Evolutionary conservation across 2,113 vertebrate genomes (phyloP).

Genomic region (Microcebus jonahi): DNA sequence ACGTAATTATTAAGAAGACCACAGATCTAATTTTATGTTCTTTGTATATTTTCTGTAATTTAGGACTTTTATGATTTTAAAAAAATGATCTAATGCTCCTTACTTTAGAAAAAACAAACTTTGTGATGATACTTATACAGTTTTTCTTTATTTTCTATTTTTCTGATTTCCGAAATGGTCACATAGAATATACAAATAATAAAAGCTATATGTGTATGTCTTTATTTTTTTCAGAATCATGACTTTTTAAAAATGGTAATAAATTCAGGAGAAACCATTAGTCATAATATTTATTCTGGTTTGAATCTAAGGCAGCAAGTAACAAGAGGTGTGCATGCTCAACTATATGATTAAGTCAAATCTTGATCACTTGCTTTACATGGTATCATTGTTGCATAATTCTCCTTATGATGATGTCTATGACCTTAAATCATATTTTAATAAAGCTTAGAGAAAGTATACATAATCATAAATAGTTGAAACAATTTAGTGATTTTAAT

Average conservation of each 20-base stretch:
- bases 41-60: background rate
- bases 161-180: background rate
- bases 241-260: background rate
- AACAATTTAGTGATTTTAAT: constrained; percentile 42
- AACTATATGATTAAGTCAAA: background rate
- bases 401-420: background rate
- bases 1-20: background rate
- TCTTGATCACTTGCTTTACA: background rate
- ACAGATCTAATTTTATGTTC: background rate
- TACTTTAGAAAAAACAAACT: background rate
- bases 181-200: background rate
- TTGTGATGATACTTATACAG: background rate
- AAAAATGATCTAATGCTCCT: background rate
- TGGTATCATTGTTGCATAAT: background rate
- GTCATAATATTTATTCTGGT: background rate
- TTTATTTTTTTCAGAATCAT: constrained; percentile 27
- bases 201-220: background rate
- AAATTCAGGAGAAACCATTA: background rate
- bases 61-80: background rate
- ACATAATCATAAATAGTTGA: background rate
- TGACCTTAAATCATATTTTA: constrained; percentile 43
- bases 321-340: background rate
- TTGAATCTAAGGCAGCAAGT: background rate
- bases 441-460: background rate
- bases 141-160: background rate